Conservation (phyloP, 1,140 invertebrate species). For the Drosophila chauvacae region DNA sequence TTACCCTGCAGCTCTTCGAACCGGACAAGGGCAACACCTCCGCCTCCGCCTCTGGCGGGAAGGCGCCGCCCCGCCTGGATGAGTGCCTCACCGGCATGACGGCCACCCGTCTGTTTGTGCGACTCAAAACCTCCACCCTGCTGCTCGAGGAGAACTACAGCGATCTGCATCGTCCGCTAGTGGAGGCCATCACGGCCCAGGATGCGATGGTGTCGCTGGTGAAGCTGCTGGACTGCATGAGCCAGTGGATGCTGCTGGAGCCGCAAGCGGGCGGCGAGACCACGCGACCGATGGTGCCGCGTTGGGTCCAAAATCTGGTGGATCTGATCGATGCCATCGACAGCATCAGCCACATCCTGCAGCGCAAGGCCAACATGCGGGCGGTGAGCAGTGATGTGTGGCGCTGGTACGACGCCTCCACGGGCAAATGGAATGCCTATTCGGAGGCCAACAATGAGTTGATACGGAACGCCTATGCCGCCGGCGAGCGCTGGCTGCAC, state of each 20-base stretch:
- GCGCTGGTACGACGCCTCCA: constrained; percentile 95
- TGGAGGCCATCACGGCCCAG: constrained; percentile 68
- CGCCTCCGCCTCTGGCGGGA: constrained; percentile 46
- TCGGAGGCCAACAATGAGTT: constrained; percentile 90
- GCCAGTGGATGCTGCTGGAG: constrained; percentile 68
- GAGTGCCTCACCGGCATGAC: constrained; percentile 85
- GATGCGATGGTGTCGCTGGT: constrained; percentile 71
- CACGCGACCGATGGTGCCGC: constrained; percentile 86
- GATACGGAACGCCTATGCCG: constrained; percentile 93
- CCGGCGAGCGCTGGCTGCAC: constrained; percentile 90
- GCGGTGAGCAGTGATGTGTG: constrained; percentile 89
- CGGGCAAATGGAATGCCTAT: constrained; percentile 93
- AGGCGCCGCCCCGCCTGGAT: constrained; percentile 31
- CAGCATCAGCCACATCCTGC: constrained; percentile 90
- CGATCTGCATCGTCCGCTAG: constrained; percentile 86
- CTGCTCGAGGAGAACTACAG: constrained; percentile 91
- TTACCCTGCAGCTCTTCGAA: constrained; percentile 66
- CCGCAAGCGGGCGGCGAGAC: constrained; percentile 12
- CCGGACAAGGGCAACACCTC: constrained; percentile 9
- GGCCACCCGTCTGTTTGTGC: constrained; percentile 88
- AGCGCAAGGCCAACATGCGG: constrained; percentile 90
- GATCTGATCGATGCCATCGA: constrained; percentile 93
- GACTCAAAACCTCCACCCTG: constrained; percentile 91
- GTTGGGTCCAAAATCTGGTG: constrained; percentile 92
- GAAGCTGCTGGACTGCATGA: constrained; percentile 71